Evolutionary conservation across 2,797 vertebrate species (phyloP), one percentile per base, ranked within the genome.

Genomic region (Myotis planiceps): DNA sequence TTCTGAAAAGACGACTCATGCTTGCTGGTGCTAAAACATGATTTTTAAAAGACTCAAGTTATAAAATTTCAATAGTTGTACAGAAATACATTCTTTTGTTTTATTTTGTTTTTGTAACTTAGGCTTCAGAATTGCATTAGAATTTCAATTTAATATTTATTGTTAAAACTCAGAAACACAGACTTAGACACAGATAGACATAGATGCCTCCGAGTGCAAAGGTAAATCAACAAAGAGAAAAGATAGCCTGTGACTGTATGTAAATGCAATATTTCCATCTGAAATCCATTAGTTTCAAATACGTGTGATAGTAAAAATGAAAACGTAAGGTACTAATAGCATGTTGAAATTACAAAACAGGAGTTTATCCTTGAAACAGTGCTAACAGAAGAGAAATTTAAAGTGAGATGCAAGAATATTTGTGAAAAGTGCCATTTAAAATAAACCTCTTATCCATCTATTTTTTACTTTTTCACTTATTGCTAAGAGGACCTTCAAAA

Each of bases 401-500:
- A 96, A 98, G 58, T 92, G 69, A n/a, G 34, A 88, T 82, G 83
- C 83, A 96, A 96, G 93, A 69, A 78, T 81, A 45, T 27, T 78
- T 83, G n/a, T 82, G 78, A 90, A 94, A 91, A 89, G 21, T 58
- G 78, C 84, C 95, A 90, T 96, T 89, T 93, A 87, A 96, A 97
- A 84, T 87, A 94, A 97, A 93, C 78, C 15, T 65, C 16, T 81
- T 27, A 45, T 1, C 1, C 8, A 32, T n/a, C 0, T 45, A 19
- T 76, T 45, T 95, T 94, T 97, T 94, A 97, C 95, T 74, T 97
- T 66, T 94, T 96, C 93, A 96, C 92, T 97, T 92, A 97, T 87
- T 97, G 75, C 87, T 87, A 93, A 83, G 55, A 95, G 66, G 95
- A 92, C 37, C 29, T 96, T 94, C 90, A 96, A 93, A 97, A 9